phyloP scores from a whole-genome alignment of 2,113 vertebrate species.

The Bubalus kerabau region DNA sequence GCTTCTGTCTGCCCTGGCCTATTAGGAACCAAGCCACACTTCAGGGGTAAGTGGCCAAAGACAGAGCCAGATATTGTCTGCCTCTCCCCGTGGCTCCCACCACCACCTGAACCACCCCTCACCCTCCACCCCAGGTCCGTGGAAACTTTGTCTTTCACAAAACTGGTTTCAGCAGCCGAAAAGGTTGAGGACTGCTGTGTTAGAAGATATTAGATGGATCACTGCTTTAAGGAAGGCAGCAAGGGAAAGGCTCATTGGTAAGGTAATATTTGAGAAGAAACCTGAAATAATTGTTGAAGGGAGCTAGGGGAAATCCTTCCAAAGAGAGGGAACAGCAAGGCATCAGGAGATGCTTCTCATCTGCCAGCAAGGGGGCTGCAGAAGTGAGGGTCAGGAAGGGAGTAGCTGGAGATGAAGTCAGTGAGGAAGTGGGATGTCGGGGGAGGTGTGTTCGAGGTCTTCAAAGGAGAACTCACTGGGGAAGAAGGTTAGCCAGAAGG shows the following conservation, averaged over 20 bases:
- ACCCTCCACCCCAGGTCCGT: not conserved
- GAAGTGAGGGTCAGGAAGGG: not conserved
- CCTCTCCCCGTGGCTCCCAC: not conserved
- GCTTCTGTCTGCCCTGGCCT: not conserved
- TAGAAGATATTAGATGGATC: not conserved
- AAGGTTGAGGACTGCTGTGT: not conserved
- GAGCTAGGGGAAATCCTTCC: not conserved
- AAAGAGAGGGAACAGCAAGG: not conserved
- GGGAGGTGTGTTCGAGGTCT: not conserved
- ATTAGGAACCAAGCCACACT: not conserved
- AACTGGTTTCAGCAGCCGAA: rapidly evolving
- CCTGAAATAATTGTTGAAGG: not conserved
- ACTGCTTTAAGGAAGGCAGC: not conserved
- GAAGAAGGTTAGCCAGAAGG: not conserved
- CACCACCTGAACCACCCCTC: not conserved
- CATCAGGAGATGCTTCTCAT: not conserved
- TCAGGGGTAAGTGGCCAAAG: rapidly evolving
- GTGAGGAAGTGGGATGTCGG: rapidly evolving
- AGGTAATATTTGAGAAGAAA: not conserved
- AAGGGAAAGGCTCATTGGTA: not conserved
- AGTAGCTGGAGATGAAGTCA: not conserved
- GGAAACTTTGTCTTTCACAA: not conserved
- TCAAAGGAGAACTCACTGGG: not conserved
- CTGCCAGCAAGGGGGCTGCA: not conserved
- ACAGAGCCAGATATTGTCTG: not conserved